Base-by-base conservation (phyloP, 2,797 vertebrate species). In the Pampus argenteus region DNA sequence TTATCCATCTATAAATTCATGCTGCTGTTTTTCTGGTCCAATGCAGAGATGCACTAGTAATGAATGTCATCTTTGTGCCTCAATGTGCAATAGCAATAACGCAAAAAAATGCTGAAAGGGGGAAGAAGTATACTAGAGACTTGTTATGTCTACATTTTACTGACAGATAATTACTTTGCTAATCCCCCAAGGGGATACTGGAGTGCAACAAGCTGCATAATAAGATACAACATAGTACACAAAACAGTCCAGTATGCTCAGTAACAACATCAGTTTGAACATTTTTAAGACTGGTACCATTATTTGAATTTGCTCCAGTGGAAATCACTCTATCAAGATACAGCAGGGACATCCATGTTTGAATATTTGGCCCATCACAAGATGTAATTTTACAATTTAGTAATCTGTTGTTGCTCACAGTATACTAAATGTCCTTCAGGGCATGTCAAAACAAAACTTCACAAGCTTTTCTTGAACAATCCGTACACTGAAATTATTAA, bases 131-230 rank as follows among this genome's bases (percentile, higher is more conserved):
- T 40, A 26, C 31, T 75, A 10, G 15, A 59, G 44, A 66, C 25
- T 29, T 56, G 67, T 66, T 59, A 60, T 48, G 40, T 59, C 22
- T 47, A 59, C 23, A 48, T 76, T 76, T 77, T 57, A 73, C 52
- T 50, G 34, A 50, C 42, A 42, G 48, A 74, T 84, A 79, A 89
- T 77, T 77, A 81, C 65, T 78, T 60, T 61, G 22, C 62, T 72
- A 76, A 85, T 84, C 67, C 73, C 40, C 18, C n/a, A n/a, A 36
- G 9, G 22, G 64, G 47, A 65, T 47, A 54, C 1, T 49, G 18
- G 23, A 36, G 49, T 9, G 31, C 66, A 2, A 64, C 22, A 61
- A 79, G 67, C 67, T 76, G 68, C 66, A 83, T 72, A 76, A 79
- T 36, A 68, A 68, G n/a, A 79, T 28, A 71, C 10, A 69, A 57